These are phyloP conservation scores for Ips typographus DNA, from an alignment of 1,140 invertebrate genomes.

Conservation along the genomic window DNA sequence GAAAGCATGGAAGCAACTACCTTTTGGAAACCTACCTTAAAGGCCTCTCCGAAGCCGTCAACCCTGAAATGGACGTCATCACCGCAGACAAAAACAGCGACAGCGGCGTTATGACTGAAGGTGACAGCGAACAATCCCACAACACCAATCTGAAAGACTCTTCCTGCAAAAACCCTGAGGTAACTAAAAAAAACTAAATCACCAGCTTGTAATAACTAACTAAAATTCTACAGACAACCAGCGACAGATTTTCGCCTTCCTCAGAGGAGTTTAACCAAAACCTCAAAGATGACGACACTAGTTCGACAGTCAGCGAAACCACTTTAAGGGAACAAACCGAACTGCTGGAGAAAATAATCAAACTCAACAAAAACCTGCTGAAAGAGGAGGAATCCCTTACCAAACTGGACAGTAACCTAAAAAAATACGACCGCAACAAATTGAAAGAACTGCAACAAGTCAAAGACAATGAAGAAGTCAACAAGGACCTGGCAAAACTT, in stretches of 20 bases:
- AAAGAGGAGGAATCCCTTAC: constrained; percentile 69
- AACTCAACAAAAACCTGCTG: constrained; percentile 70
- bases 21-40: constrained; percentile 76
- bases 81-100: constrained; percentile 58
- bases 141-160: constrained; percentile 42
- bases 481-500: constrained; percentile 55
- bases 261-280: constrained; percentile 58
- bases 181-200: constrained; percentile 10
- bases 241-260: constrained; percentile 57
- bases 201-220: constrained; percentile 48
- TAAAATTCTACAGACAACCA: constrained; percentile 49
- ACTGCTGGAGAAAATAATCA: constrained; percentile 68
- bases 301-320: constrained; percentile 47
- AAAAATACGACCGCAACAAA: constrained; percentile 63
- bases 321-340: constrained; percentile 61
- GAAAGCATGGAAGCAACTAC: constrained; percentile 78
- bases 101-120: constrained; percentile 57
- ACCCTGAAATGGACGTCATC: constrained; percentile 48
- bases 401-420: constrained; percentile 65
- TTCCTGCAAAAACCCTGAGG: constrained; percentile 42
- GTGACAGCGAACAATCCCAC: constrained; percentile 49
- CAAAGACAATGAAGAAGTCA: constrained; percentile 57
- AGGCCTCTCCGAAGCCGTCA: constrained; percentile 55
- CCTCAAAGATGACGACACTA: constrained; percentile 54
- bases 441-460: constrained; percentile 19